Percentiles rank a stretch among this genome's conserved stretches.
Evolutionary conservation across 2,113 vertebrate genomes (phyloP).

Genomic region (Oophaga pumilio): DNA sequence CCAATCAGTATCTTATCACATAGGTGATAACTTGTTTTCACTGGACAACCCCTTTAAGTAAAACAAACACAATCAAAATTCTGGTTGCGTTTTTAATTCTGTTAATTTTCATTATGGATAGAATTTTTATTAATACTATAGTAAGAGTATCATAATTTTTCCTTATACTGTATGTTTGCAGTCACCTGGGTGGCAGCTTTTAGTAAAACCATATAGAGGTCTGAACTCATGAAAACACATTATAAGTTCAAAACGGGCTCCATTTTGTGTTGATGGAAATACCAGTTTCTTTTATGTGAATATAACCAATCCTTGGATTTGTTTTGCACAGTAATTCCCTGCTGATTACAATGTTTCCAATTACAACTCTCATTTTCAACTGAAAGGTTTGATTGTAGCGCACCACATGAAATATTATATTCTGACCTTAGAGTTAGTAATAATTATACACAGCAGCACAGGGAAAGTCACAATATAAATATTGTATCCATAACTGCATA

Average conservation of each 20-base stretch:
- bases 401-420: neutral
- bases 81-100: too few species aligned
- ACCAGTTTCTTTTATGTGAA: neutral
- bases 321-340: neutral
- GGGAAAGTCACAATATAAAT: neutral
- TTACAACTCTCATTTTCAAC: neutral
- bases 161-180: too few species aligned
- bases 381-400: neutral
- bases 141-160: too few species aligned
- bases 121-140: too few species aligned
- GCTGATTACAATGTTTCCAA: constrained; percentile 18
- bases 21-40: too few species aligned
- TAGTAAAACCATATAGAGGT: too few species aligned
- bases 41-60: too few species aligned
- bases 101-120: too few species aligned
- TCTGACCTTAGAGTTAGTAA: neutral
- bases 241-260: neutral
- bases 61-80: too few species aligned
- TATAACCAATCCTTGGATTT: neutral
- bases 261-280: neutral
- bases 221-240: neutral
- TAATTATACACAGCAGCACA: neutral
- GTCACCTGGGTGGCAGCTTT: too few species aligned
- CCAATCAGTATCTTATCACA: too few species aligned
- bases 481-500: neutral